These are phyloP conservation scores for Argya squamiceps DNA, from an alignment of 2,797 vertebrate species.

Conservation along the genomic window DNA sequence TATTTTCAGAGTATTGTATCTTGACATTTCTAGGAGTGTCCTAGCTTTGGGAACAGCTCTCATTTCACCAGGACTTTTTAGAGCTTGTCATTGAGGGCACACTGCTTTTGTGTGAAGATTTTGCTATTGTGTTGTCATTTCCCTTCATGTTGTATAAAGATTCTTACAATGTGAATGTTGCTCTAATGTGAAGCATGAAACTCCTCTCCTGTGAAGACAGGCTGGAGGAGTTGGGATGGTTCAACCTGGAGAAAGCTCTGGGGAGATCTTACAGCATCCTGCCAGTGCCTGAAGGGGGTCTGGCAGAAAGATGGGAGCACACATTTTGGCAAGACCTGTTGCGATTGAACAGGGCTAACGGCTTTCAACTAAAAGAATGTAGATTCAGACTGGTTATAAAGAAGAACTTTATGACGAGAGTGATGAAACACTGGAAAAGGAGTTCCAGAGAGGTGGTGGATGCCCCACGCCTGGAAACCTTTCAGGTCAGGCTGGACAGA, in stretches of 20 bases:
- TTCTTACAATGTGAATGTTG: not conserved
- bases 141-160: not conserved
- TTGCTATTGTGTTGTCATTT: not conserved
- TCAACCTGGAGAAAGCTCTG: not conserved
- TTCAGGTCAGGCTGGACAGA: not conserved
- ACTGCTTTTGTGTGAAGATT: not conserved
- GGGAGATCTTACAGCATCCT: not conserved
- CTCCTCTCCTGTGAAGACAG: not conserved
- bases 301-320: not conserved
- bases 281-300: not conserved
- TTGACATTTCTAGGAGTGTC: not conserved
- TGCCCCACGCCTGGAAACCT: not conserved
- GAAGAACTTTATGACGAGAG: not conserved
- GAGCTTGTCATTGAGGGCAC: not conserved
- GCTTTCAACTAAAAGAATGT: not conserved
- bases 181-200: not conserved
- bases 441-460: not conserved
- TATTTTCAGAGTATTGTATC: not conserved
- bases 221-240: not conserved
- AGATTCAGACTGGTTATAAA: not conserved
- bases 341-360: fast-evolving
- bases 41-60: not conserved
- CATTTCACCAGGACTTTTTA: not conserved
- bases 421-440: not conserved
- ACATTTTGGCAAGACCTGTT: not conserved